These are phyloP conservation scores for Myopa testacea DNA, from an alignment of 2,888 invertebrate genomes.

Conservation along the genomic window DNA sequence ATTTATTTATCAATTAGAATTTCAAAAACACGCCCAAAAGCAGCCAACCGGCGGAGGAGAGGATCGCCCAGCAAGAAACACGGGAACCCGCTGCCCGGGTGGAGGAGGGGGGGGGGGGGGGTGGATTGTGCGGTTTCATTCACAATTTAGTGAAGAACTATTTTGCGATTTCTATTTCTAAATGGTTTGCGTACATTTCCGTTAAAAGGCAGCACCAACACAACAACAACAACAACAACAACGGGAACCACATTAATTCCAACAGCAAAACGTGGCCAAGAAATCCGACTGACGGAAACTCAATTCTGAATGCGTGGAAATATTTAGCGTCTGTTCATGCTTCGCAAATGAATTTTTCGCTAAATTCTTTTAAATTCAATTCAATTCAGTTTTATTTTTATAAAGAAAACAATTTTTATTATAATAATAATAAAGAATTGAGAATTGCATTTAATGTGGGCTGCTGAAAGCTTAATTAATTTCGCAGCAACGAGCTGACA, in stretches of 20 bases:
- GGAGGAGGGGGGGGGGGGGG: not conserved
- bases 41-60: not conserved
- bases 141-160: conserved; percentile 38
- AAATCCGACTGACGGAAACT: conserved; percentile 39
- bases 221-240: conserved; percentile 15
- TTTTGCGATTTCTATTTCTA: conserved; percentile 47
- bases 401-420: not conserved
- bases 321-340: conserved; percentile 12
- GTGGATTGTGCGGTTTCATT: conserved; percentile 39
- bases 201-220: conserved; percentile 38
- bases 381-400: too few species aligned
- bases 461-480: too few species aligned
- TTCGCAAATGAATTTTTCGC: conserved; percentile 16
- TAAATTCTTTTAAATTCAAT: not conserved
- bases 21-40: conserved; percentile 20
- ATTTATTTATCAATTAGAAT: conserved; percentile 22
- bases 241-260: conserved; percentile 13
- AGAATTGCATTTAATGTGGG: not conserved
- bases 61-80: too few species aligned
- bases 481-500: too few species aligned
- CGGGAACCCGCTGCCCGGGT: not conserved
- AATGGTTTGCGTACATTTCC: conserved; percentile 46
- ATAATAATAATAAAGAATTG: not conserved
- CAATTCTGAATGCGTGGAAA: conserved; percentile 35
- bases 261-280: conserved; percentile 3